A percentile compares a stretch with the other conserved stretches of the same genome.
phyloP scores from a whole-genome alignment of 2,113 vertebrate genomes.

The Strigops habroptila region DNA sequence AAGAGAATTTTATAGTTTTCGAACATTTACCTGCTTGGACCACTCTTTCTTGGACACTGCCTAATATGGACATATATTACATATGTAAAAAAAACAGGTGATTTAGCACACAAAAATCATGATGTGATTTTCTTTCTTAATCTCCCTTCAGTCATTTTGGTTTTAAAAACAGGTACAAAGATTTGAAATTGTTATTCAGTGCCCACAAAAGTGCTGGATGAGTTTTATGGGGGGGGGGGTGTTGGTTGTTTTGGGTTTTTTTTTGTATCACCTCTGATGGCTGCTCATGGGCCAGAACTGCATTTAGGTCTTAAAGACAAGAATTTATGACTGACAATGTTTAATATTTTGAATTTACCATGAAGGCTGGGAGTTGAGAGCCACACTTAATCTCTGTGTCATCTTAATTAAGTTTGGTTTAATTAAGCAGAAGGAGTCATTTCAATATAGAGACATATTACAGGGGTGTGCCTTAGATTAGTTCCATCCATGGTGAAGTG shows the following conservation, averaged over 20 bases:
- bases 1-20: background rate
- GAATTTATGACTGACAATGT: background rate
- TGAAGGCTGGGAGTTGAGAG: background rate
- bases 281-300: background rate
- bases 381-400: background rate
- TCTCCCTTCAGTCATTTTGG: background rate
- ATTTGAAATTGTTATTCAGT: background rate
- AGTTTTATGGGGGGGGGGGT: background rate
- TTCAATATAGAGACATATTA: background rate
- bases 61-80: background rate
- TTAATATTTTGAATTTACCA: background rate
- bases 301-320: background rate
- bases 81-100: background rate
- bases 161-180: background rate
- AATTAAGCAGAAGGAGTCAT: background rate
- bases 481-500: background rate
- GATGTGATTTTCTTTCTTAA: background rate
- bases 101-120: background rate
- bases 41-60: background rate
- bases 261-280: background rate
- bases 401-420: background rate
- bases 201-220: background rate
- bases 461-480: background rate
- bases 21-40: background rate
- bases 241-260: rapidly evolving